Evolutionary conservation across 2,113 vertebrate genomes (phyloP), one percentile per base, ranked within the genome.

Genomic region (Nicator chloris): DNA sequence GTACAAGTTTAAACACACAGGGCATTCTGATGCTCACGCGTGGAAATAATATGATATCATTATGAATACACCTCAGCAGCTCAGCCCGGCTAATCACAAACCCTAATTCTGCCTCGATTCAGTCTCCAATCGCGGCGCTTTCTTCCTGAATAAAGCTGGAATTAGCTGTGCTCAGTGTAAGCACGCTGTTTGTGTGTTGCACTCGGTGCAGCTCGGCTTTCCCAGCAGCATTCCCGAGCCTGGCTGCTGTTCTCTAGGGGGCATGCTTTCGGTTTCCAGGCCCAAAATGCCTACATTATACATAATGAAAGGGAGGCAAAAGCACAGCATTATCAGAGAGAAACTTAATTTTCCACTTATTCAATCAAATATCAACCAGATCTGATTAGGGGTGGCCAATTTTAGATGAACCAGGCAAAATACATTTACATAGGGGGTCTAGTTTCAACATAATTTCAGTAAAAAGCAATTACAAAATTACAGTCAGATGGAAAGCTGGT

Each of bases 31-130:
- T 80, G 93, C 94, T 90, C 50, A 47, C 86, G 31, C 73, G 56
- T 59, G 83, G 93, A 94, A 97, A 96, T 97, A 97, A 97, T 82
- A 97, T 82, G 90, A 90, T 97, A 88, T 90, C 96, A 66, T 97
- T 95, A 96, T 94, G 96, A 94, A 88, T 71, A 16, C 93, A 97
- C 93, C 96, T 97, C 90, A 96, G 82, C 95, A 95, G 92, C 85
- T 96, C 96, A 96, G 90, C 94, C 95, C 92, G 82, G 93, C 97
- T 98, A 96, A 98, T 98, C 96, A 97, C 95, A 96, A 95, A 96
- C 96, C 87, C 96, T 95, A 95, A 96, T 97, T 98, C 96, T 96
- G 79, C 93, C 95, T 98, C 40, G 2, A 89, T 97, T 97, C 95
- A 85, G 77, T 97, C 96, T 97, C 94, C 95, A 82, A 77, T 93